These are phyloP conservation scores for Gortyna flavago DNA, from an alignment of 2,888 invertebrate species.

Conservation along the genomic window DNA sequence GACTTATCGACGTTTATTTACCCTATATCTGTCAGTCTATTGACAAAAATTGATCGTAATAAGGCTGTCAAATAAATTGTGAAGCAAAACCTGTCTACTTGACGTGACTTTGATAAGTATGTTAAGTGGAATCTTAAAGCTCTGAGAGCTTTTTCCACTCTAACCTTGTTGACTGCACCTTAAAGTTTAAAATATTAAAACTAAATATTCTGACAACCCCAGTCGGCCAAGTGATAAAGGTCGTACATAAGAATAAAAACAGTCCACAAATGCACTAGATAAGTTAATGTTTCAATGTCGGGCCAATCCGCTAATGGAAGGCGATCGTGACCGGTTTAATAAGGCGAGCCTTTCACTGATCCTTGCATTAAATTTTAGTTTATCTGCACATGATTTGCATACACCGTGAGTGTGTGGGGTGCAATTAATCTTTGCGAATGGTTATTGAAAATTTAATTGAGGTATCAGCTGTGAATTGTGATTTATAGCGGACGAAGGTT, in stretches of 20 bases:
- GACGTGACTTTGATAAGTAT: constrained; percentile 36
- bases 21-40: constrained; percentile 45
- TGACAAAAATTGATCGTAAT: constrained; percentile 31
- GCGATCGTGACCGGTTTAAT: constrained; percentile 73
- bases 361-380: constrained; percentile 70
- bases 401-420: constrained; percentile 59
- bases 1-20: constrained; percentile 52
- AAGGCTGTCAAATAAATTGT: constrained; percentile 33
- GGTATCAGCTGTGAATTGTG: constrained; percentile 20
- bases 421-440: constrained; percentile 53
- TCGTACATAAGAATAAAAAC: constrained; percentile 55
- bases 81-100: constrained; percentile 23
- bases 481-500: constrained; percentile 12
- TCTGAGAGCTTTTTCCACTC: not conserved
- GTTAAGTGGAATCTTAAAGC: constrained; percentile 24
- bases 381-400: constrained; percentile 70
- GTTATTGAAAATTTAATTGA: constrained; percentile 49
- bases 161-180: constrained; percentile 37
- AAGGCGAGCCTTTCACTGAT: constrained; percentile 73
- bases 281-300: constrained; percentile 70
- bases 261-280: constrained; percentile 65
- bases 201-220: constrained; percentile 43
- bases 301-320: constrained; percentile 66
- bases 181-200: constrained; percentile 23
- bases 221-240: constrained; percentile 47